Evolutionary conservation across 2,113 vertebrate species (phyloP), one percentile per base, ranked within the genome.

Genomic region (Ameiurus melas): DNA sequence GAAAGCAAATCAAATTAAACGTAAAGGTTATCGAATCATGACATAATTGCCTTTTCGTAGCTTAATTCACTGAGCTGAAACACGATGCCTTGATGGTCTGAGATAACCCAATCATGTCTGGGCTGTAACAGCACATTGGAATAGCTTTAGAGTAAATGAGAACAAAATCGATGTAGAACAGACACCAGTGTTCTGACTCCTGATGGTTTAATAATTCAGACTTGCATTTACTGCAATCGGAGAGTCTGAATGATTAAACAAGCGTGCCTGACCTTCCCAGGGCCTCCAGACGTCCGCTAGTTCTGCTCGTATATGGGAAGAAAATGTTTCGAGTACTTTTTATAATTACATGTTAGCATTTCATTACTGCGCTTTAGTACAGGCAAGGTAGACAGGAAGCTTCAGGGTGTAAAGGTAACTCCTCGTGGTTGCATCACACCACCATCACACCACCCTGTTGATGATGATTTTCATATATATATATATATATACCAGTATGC

Each of bases 151-250:
- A 83, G 80, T 71, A 86, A 86, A 77, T 79, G 87, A 86, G 87
- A 90, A 80, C 70, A 70, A 77, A 90, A 90, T 88, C 66, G 80
- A 77, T 87, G 78, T 39, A 47, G 30, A 80, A 62, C 33, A 88
- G 86, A 36, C 55, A 78, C 78, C 80, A 86, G 47, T 8, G 19
- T 83, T 70, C 86, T 83, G 84, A 71, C 89, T 62, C 70, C 60
- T 55, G 58, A n/a, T 86, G 47, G 53, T 86, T 90, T 88, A 90
- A 88, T 88, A 90, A 90, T 88, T 85, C 84, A 90, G 87, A 68
- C 84, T 81, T 80, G 55, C 75, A 58, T 71, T 81, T 79, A 85
- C 22, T 71, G 80, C 79, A 83, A 81, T 10, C 58, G n/a, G 84
- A 84, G 79, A 86, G 16, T 66, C 71, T 86, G 71, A 88, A 86